Conservation (phyloP, 2,888 invertebrate species). For the Theretra japonica region DNA sequence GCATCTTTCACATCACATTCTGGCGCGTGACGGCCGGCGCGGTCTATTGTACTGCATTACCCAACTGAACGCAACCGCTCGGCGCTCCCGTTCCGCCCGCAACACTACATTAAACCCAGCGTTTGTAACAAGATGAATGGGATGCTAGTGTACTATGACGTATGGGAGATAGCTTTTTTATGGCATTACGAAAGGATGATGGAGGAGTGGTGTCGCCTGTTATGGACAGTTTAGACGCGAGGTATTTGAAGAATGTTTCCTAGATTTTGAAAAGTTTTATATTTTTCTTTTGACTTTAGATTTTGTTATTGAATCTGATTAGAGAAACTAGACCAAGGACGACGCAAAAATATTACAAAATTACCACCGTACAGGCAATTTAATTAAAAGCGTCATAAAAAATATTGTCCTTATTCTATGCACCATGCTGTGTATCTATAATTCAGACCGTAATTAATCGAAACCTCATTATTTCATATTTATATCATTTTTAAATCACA, state of each 20-base stretch:
- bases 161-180: constrained; percentile 7
- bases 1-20: constrained; percentile 47
- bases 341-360: too few relatives aligned
- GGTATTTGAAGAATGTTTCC: not conserved
- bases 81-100: constrained; percentile 57
- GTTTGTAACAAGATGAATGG: constrained; percentile 73
- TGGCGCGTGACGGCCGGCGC: constrained; percentile 58
- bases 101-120: constrained; percentile 65
- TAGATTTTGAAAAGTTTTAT: not conserved
- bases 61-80: constrained; percentile 63
- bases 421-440: too few relatives aligned
- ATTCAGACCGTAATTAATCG: too few relatives aligned
- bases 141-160: constrained; percentile 9
- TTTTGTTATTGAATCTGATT: not conserved
- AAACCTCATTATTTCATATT: too few relatives aligned
- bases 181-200: not conserved
- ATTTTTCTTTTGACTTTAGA: not conserved
- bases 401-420: too few relatives aligned
- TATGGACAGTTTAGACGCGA: not conserved
- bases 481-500: too few relatives aligned
- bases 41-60: constrained; percentile 52
- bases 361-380: too few relatives aligned
- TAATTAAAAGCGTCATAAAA: too few relatives aligned
- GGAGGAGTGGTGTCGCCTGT: not conserved
- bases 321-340: too few relatives aligned